A percentile compares a stretch with the other conserved stretches of the same genome.
Conservation (phyloP, 2,797 vertebrate genomes). For the Acestrorhynchus altus region DNA sequence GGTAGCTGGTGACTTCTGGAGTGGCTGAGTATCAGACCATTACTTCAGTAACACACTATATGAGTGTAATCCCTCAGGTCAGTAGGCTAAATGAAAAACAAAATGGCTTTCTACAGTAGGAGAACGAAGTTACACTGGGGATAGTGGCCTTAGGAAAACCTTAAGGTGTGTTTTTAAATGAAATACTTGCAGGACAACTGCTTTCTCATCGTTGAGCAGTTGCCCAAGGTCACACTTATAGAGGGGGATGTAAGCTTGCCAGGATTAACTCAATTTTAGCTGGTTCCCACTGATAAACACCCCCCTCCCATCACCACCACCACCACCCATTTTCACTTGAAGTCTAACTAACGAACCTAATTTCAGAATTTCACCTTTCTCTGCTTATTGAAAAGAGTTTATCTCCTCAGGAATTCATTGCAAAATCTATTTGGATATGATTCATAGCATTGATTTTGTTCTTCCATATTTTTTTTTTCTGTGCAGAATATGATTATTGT, state of each 20-base stretch:
- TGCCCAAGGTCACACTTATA: constrained; percentile 23
- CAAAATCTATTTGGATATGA: constrained; percentile 43
- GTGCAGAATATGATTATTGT: constrained; percentile 62
- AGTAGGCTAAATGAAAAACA: constrained; percentile 4
- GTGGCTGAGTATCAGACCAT: constrained; percentile 8
- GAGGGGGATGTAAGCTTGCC: constrained; percentile 7
- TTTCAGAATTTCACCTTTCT: constrained; percentile 12
- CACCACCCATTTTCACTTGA: background rate
- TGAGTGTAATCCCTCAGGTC: constrained; percentile 19
- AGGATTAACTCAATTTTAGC: constrained; percentile 17
- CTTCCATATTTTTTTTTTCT: constrained; percentile 55
- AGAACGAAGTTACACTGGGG: constrained; percentile 14
- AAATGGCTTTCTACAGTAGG: constrained; percentile 19
- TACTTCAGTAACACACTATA: background rate
- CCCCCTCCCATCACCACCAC: no score
- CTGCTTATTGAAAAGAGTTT: constrained; percentile 13
- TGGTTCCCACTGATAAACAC: constrained; percentile 8
- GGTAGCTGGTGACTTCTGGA: background rate
- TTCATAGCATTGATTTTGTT: constrained; percentile 63
- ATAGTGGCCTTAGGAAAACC: background rate
- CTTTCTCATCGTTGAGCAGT: constrained; percentile 13
- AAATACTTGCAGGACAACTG: constrained; percentile 28
- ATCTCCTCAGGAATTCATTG: constrained; percentile 31
- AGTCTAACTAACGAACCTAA: background rate
- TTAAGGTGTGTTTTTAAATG: constrained; percentile 32